Evolutionary conservation across 2,113 vertebrate species (phyloP), one percentile per base, ranked within the genome.

Genomic region (Ageneiosus marmoratus): DNA sequence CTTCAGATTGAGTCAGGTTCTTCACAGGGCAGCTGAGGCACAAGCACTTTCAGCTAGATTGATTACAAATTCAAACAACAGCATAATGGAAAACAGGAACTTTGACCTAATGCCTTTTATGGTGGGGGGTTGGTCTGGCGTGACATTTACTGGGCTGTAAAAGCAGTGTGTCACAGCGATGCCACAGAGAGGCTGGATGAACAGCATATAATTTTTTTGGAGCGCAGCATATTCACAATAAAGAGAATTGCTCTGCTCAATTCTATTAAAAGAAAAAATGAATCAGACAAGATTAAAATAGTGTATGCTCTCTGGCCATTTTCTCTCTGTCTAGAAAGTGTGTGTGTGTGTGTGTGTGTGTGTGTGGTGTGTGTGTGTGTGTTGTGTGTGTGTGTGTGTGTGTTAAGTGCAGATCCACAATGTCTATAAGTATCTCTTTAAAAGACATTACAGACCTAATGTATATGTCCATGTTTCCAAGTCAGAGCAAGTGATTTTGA

Each of bases 51-150:
- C n/a, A 51, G n/a, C 51, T 37, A 20, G 73, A 76, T 76, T 62
- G 56, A 63, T 60, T 79, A 37, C 77, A 69, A 80, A 53, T 80
- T 32, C 46, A 80, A n/a, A 62, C 78, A 69, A 37, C 62, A 55
- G 48, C 48, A 37, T 69, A 80, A 69, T 80, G n/a, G 55, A 58
- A 46, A 73, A 55, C 41, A 82, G 41, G 53, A 82, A 60, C 50
- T 82, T 41, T 81, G 79, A 81, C 41, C 67, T 73, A 32, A 37
- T 73, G 37, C 24, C n/a, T 74, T 73, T 74, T 15, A n/a, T 56
- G 69, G 18, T 72, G 69, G 55, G 37, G 80, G 56, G 58, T 18
- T 22, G 58, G 56, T 29, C 18, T 32, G 56, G 55, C 11, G 5
- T 32, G 70, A 55, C 55, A 82, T 46, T 82, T 41, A 62, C 70